These are phyloP conservation scores for Dasysyrphus tricinctus DNA, from an alignment of 2,888 invertebrate genomes.

Conservation along the genomic window DNA sequence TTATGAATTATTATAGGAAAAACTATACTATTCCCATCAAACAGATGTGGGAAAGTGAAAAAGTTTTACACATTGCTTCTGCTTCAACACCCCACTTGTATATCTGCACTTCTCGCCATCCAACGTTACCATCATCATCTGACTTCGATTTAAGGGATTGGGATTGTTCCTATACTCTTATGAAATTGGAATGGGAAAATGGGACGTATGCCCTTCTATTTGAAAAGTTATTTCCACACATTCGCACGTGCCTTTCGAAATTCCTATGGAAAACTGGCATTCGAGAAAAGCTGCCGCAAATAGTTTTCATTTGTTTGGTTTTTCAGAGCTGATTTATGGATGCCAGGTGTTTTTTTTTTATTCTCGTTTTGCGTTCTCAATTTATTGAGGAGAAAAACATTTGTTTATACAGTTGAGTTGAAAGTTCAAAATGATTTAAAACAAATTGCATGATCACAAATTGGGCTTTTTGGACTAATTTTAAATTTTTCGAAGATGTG, in stretches of 20 bases:
- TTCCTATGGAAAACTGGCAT: conserved; percentile 30
- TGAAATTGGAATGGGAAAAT: not conserved
- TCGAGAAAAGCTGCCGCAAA: conserved; percentile 44
- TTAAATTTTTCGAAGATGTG: too few relatives aligned
- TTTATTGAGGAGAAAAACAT: too few relatives aligned
- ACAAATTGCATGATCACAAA: too few relatives aligned
- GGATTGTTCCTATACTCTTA: not conserved
- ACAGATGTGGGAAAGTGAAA: conserved; percentile 52
- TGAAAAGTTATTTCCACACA: conserved; percentile 55
- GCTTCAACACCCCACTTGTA: conserved; percentile 1
- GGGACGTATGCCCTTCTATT: conserved; percentile 26
- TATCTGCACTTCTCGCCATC: not conserved
- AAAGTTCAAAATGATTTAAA: too few relatives aligned
- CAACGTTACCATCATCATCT: not conserved
- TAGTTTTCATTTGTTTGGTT: conserved; percentile 45
- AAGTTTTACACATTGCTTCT: conserved; percentile 40
- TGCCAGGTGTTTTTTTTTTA: conserved; percentile 8
- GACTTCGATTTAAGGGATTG: conserved; percentile 12
- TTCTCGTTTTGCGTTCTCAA: too few relatives aligned
- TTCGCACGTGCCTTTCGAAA: conserved; percentile 59
- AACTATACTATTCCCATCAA: conserved; percentile 34
- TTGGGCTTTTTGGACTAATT: too few relatives aligned
- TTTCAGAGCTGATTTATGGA: not conserved
- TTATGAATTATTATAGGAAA: conserved; percentile 62
- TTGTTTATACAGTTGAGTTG: too few relatives aligned